Percentiles rank a stretch among this genome's conserved stretches.
Evolutionary conservation across 2,888 invertebrate species (phyloP).

Genomic region (Drosophila neotestacea): DNA sequence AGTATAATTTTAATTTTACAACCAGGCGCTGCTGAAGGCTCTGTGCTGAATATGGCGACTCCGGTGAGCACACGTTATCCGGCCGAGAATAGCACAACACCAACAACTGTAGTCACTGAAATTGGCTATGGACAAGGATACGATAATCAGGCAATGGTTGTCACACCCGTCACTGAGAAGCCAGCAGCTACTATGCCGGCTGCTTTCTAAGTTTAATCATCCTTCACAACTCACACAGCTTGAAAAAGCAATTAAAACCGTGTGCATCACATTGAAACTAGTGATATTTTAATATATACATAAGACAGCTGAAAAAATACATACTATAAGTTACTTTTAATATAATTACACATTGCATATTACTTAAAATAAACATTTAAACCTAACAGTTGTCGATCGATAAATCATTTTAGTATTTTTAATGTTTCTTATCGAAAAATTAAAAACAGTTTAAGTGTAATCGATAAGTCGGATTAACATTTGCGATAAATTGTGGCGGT

Average conservation of each 20-base stretch:
- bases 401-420: not conserved
- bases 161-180: slow-evolving; percentile 86
- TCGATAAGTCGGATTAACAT: not conserved
- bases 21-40: slow-evolving; percentile 86
- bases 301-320: slow-evolving; percentile 24
- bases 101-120: slow-evolving; percentile 87
- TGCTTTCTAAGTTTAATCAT: slow-evolving; percentile 51
- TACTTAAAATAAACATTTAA: slow-evolving; percentile 7
- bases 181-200: slow-evolving; percentile 55
- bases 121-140: slow-evolving; percentile 88
- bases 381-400: not conserved
- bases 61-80: slow-evolving; percentile 90
- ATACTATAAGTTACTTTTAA: slow-evolving; percentile 14
- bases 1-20: not conserved
- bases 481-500: slow-evolving; percentile 34
- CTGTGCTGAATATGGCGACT: slow-evolving; percentile 89
- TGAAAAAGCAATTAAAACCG: slow-evolving; percentile 39
- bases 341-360: slow-evolving; percentile 7
- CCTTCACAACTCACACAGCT: slow-evolving; percentile 13
- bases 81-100: slow-evolving; percentile 90
- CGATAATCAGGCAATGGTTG: slow-evolving; percentile 90
- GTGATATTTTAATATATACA: slow-evolving; percentile 60
- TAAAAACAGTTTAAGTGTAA: too few species aligned
- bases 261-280: slow-evolving; percentile 77
- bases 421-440: not conserved